A percentile compares a stretch with the other conserved stretches of the same genome.
phyloP scores from a whole-genome alignment of 2,797 vertebrate genomes.

The Rhinophrynus dorsalis region DNA sequence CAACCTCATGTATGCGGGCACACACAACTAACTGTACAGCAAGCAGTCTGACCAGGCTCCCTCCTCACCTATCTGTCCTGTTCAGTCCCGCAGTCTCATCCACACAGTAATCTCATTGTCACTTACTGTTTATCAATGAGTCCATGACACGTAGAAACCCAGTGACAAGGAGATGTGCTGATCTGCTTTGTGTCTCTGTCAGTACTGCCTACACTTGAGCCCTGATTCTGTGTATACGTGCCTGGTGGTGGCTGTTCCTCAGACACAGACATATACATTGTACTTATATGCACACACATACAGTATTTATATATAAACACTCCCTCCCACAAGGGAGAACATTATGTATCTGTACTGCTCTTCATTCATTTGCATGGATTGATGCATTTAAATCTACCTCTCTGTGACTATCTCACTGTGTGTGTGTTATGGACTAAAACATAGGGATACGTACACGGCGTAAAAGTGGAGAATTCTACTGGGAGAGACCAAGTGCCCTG shows the following conservation, averaged over 20 bases:
- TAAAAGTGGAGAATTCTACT: too few relatives aligned
- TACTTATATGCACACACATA: slow-evolving; percentile 46
- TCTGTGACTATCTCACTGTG: too few relatives aligned
- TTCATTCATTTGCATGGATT: slow-evolving; percentile 53
- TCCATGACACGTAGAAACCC: slow-evolving; percentile 61
- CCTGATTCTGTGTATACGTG: slow-evolving; percentile 68
- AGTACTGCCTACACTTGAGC: slow-evolving; percentile 71
- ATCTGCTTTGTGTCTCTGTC: slow-evolving; percentile 62
- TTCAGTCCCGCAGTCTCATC: slow-evolving; percentile 62
- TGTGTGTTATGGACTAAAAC: too few relatives aligned
- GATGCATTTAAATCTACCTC: slow-evolving; percentile 60
- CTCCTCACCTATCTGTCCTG: slow-evolving; percentile 67
- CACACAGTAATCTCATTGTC: slow-evolving; percentile 65
- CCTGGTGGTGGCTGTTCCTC: slow-evolving; percentile 79
- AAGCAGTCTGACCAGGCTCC: slow-evolving; percentile 59
- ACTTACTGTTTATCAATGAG: slow-evolving; percentile 59
- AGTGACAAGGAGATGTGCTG: slow-evolving; percentile 66
- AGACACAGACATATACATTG: slow-evolving; percentile 70
- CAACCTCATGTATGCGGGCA: too few relatives aligned
- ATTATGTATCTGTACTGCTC: slow-evolving; percentile 59
- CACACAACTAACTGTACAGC: slow-evolving; percentile 55
- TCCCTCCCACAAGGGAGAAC: slow-evolving; percentile 57
- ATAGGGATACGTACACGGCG: too few relatives aligned
- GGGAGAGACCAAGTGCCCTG: too few relatives aligned
- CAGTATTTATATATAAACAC: slow-evolving; percentile 70